Conservation (phyloP, 2,113 vertebrate genomes). For the Leptosomus discolor region DNA sequence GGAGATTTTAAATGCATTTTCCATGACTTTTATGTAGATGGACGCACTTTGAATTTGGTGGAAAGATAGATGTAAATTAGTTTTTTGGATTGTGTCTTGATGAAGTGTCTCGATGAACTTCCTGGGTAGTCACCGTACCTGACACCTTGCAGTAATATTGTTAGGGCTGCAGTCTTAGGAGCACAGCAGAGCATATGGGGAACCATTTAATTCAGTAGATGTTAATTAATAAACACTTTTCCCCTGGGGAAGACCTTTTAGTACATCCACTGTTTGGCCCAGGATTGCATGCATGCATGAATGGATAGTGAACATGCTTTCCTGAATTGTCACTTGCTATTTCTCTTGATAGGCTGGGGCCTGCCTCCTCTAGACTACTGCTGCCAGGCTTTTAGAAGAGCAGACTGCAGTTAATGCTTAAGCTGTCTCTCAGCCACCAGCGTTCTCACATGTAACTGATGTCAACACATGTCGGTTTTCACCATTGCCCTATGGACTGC, state of each 20-base stretch:
- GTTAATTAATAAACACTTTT: conserved; percentile 35
- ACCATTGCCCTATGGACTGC: not conserved
- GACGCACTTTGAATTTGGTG: not conserved
- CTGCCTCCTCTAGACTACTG: not conserved
- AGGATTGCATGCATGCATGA: not conserved
- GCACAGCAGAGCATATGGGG: not conserved
- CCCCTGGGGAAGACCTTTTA: not conserved
- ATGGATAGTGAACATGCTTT: not conserved
- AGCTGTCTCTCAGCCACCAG: not conserved
- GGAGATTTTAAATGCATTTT: not conserved
- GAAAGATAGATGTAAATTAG: not conserved
- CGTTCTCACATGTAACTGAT: accelerated
- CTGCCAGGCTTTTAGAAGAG: not conserved
- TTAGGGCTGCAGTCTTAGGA: not conserved
- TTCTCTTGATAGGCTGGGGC: not conserved
- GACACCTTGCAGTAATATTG: not conserved
- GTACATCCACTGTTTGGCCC: not conserved
- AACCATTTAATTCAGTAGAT: conserved; percentile 1
- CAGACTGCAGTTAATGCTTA: not conserved
- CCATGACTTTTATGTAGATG: accelerated
- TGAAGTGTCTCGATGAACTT: not conserved
- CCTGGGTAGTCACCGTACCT: not conserved
- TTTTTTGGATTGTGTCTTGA: not conserved
- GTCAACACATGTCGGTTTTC: accelerated
- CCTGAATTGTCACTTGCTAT: conserved; percentile 3